phyloP scores from a whole-genome alignment of 2,888 invertebrate genomes.

The Sthenelais limicola region DNA sequence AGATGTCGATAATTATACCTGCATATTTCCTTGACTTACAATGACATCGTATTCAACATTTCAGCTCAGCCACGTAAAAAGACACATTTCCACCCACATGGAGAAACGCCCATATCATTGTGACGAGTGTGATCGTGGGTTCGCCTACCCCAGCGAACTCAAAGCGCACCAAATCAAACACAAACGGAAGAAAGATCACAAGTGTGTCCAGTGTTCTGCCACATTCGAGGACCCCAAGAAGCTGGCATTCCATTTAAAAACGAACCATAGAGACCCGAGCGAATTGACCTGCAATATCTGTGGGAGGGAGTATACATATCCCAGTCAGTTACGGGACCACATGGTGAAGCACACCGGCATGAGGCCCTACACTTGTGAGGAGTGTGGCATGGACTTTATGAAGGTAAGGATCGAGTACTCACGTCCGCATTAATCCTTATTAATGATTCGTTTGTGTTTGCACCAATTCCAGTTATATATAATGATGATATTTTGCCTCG shows the following conservation, averaged over 20 bases:
- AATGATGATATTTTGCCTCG: too few relatives aligned
- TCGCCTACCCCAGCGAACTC: conserved; percentile 68
- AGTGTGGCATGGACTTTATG: conserved; percentile 73
- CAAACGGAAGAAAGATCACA: conserved; percentile 51
- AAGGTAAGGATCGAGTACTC: conserved; percentile 60
- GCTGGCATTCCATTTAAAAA: conserved; percentile 58
- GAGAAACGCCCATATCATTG: conserved; percentile 65
- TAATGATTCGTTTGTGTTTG: too few relatives aligned
- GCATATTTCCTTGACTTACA: too few relatives aligned
- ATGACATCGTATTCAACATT: too few relatives aligned
- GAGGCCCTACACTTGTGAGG: conserved; percentile 69
- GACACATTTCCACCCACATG: conserved; percentile 69
- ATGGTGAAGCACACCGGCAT: conserved; percentile 65
- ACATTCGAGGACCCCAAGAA: conserved; percentile 58
- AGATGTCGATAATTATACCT: too few relatives aligned
- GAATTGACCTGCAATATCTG: conserved; percentile 64
- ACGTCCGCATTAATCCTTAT: too few relatives aligned
- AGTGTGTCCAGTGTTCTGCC: conserved; percentile 60
- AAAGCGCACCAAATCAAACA: conserved; percentile 64
- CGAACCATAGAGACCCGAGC: conserved; percentile 55
- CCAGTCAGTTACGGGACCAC: conserved; percentile 68
- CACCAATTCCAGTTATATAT: too few relatives aligned
- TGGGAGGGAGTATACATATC: conserved; percentile 66
- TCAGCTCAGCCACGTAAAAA: conserved; percentile 65
- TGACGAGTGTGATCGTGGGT: conserved; percentile 66